Base-by-base conservation (phyloP, 2,113 vertebrate species). In the Gallinago undulata region DNA sequence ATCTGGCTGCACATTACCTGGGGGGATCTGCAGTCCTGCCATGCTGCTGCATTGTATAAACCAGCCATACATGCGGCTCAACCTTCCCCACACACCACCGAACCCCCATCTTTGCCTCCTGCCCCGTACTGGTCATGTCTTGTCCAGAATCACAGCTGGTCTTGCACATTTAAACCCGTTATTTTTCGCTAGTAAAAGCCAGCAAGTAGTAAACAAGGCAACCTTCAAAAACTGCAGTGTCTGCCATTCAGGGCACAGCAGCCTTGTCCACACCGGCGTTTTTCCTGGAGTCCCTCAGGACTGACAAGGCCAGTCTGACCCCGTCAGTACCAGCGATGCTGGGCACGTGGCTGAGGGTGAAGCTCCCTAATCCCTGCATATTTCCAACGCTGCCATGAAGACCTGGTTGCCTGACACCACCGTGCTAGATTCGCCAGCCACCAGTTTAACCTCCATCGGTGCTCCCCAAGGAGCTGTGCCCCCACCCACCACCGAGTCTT, bases 1-100 rank as follows among this genome's bases (percentile, higher is more conserved):
- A 51, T 18, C 39, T 0, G 0, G 43, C 6, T 73, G 25, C 12
- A 27, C 0, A 0, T 79, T 57, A 76, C 55, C 27, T 57, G 45
- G 68, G 19, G 43, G 22, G 17, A 76, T n/a, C 47, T 31, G 28
- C 51, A 55, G 24, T 64, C 66, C 57, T 90, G 21, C 17, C 15
- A 4, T 23, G 43, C 24, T 59, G 28, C n/a, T 4, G 2, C 16
- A 7, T 11, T 59, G n/a, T 22, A 7, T 13, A 63, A 86, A 9
- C 7, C 45, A 31, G 10, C 23, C 81, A 67, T 81, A 85, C 2
- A 60, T 16, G 33, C 1, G 0, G 15, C 30, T 39, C 39, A 75
- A 5, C 51, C 35, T 87, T 87, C 9, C 7, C 21, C 7, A 9
- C 8, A 24, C 1, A 2, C 28, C 19, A 45, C 47, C 0, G 0